Conservation (phyloP, 1,140 invertebrate genomes). For the Euglossa dilemma region DNA sequence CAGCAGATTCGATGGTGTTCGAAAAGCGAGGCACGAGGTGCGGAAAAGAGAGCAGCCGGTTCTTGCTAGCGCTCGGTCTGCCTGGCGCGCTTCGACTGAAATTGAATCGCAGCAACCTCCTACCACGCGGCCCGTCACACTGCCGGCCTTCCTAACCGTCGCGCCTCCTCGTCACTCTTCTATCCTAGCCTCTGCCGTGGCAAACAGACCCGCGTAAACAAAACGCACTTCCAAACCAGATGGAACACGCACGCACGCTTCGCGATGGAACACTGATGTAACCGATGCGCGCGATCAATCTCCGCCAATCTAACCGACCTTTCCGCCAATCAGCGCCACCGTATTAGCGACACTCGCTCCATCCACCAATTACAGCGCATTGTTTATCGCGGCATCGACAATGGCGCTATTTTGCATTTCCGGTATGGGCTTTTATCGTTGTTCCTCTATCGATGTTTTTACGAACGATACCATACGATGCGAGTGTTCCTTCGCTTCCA, state of each 20-base stretch:
- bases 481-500: not conserved
- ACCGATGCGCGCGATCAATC: conserved; percentile 13
- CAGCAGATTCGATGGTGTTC: conserved; percentile 16
- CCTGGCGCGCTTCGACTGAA: conserved; percentile 78
- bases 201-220: conserved; percentile 44
- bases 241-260: not conserved
- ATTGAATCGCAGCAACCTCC: conserved; percentile 72
- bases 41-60: conserved; percentile 51
- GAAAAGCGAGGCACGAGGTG: conserved; percentile 47
- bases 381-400: not conserved
- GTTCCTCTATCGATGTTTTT: not conserved
- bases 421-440: not conserved
- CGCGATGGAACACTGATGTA: conserved; percentile 8
- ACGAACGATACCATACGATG: not conserved
- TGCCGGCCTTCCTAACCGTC: conserved; percentile 56
- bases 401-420: not conserved
- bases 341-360: not conserved
- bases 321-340: conserved; percentile 3
- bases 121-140: conserved; percentile 61
- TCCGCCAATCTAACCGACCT: not conserved
- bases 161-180: conserved; percentile 34
- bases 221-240: conserved; percentile 31
- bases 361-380: not conserved
- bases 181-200: not conserved
- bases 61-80: conserved; percentile 68